phyloP scores from a whole-genome alignment of 1,140 invertebrate species.

The Berghia stephanieae region DNA sequence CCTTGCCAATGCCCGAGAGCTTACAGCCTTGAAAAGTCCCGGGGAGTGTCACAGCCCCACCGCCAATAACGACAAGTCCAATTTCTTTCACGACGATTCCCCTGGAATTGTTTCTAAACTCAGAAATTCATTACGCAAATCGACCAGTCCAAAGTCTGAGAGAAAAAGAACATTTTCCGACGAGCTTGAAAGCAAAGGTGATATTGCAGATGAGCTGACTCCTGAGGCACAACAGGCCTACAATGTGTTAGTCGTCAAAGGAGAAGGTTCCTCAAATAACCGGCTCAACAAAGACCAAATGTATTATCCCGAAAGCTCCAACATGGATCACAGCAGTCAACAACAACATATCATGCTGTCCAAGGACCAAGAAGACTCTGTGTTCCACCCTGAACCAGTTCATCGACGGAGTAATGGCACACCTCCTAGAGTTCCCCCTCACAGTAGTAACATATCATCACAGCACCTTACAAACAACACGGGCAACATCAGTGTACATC shows the following conservation, averaged over 20 bases:
- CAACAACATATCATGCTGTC: too few relatives aligned
- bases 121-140: constrained; percentile 72
- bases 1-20: constrained; percentile 92
- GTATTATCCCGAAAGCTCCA: constrained; percentile 9
- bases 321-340: too few relatives aligned
- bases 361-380: too few relatives aligned
- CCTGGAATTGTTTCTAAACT: constrained; percentile 83
- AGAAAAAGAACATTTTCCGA: constrained; percentile 69
- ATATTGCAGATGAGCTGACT: constrained; percentile 49
- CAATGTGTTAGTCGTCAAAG: constrained; percentile 86
- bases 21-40: constrained; percentile 70
- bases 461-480: too few relatives aligned
- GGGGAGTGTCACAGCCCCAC: constrained; percentile 32
- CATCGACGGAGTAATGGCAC: constrained; percentile 12
- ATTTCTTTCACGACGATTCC: constrained; percentile 66
- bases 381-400: background rate
- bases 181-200: constrained; percentile 53
- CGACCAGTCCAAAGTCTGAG: constrained; percentile 51
- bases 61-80: constrained; percentile 25
- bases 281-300: background rate
- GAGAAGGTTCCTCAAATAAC: constrained; percentile 49
- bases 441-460: too few relatives aligned
- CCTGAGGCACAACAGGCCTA: constrained; percentile 84
- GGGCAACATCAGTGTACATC: background rate
- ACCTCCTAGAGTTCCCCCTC: background rate